Evolutionary conservation across 2,888 invertebrate genomes (phyloP).

Genomic region (Nemoura dubitans): DNA sequence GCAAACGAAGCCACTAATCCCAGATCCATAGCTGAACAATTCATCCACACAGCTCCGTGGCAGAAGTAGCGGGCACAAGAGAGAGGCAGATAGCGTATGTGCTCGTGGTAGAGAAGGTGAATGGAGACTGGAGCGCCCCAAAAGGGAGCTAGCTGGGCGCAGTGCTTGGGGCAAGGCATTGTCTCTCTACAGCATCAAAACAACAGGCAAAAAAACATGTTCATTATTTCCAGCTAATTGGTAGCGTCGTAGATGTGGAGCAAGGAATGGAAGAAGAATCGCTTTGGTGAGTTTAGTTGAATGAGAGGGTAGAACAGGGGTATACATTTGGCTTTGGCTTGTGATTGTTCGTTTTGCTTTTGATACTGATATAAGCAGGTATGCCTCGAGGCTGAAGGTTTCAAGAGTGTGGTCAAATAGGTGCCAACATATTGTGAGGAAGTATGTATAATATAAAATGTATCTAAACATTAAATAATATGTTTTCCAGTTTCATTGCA

Average conservation of each 20-base stretch:
- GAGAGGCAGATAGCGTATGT: neutral
- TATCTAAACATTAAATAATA: neutral
- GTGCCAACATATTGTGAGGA: neutral
- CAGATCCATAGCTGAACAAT: slow-evolving; percentile 7
- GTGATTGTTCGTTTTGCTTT: neutral
- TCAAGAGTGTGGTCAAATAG: neutral
- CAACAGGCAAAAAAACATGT: slow-evolving; percentile 54
- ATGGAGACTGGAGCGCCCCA: neutral
- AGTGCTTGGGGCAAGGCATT: slow-evolving; percentile 33
- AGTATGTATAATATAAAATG: neutral
- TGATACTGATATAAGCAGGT: neutral
- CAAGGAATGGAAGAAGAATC: slow-evolving; percentile 7
- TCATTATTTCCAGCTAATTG: slow-evolving; percentile 59
- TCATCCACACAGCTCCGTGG: neutral
- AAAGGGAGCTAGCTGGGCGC: slow-evolving; percentile 2
- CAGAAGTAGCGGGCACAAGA: neutral
- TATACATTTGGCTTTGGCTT: neutral
- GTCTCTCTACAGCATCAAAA: slow-evolving; percentile 28
- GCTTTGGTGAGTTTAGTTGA: slow-evolving; percentile 21
- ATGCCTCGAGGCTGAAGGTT: neutral
- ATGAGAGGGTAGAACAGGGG: slow-evolving; percentile 29
- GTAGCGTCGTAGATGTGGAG: slow-evolving; percentile 47
- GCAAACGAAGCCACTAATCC: slow-evolving; percentile 36
- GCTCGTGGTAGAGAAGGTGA: neutral
- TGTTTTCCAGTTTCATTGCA: neutral